Base-by-base conservation (phyloP, 2,888 invertebrate species). In the Drosophila leonis region DNA sequence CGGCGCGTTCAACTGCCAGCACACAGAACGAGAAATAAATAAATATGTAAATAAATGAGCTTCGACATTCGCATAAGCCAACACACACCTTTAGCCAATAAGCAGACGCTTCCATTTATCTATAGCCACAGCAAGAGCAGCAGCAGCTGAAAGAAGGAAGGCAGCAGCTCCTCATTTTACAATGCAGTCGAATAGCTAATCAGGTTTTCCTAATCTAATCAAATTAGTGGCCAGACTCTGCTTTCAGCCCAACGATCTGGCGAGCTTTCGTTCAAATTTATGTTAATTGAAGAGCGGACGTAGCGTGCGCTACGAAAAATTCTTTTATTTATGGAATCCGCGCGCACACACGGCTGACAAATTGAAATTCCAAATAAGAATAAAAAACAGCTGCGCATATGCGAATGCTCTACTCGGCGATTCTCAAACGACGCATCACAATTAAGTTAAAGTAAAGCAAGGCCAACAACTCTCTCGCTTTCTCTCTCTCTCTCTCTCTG, bases 141-240 rank as follows among this genome's bases (percentile, higher is more conserved):
- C 24, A 13, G 35, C 52, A 20, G 35, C 52, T 24, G 10, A 24
- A 35, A 46, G 46, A 49, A 61, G 56, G n/a, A n/a, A n/a, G n/a
- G n/a, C n/a, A n/a, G 13, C 37, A 37, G 57, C 55, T 68, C 48
- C 37, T 57, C 64, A 39, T 35, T 42, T 44, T 20, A 37, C 37
- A 35, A 46, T 60, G 51, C 64, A 69, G 41, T 37, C 10, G 18
- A 54, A 7, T 29, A 6, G 12, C 72, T 75, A 65, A 84, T 81
- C 75, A 67, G 65, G 55, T 75, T 85, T 82, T 61, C 48, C 69
- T 67, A 73, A 84, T 82, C 82, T 83, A 84, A 84, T 86, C 77
- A 79, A 76, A 82, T 89, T 83, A 85, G 72, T 64, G 63, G 41
- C 20, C 44, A 29, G 63, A 29, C 55, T 63, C 29, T 20, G 41